These are phyloP conservation scores for Poeciliopsis turrubarensis DNA, from an alignment of 2,113 vertebrate genomes.

Conservation along the genomic window DNA sequence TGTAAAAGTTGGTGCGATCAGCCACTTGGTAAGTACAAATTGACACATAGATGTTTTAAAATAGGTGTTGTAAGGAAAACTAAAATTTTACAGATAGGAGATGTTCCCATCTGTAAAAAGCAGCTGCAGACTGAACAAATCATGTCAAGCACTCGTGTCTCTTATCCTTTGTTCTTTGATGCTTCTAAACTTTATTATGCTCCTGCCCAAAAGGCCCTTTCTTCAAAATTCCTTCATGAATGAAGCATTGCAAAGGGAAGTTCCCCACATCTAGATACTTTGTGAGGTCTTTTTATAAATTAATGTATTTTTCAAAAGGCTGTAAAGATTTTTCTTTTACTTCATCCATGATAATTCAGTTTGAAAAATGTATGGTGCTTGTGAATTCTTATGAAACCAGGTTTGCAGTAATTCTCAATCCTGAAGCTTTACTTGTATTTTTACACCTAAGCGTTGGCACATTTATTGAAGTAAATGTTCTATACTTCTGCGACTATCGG, in stretches of 20 bases:
- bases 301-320: too few species aligned
- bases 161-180: background rate
- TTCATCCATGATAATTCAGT: too few species aligned
- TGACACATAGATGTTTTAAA: background rate
- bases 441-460: background rate
- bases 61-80: background rate
- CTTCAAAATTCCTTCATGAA: too few species aligned
- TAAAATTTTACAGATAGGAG: background rate
- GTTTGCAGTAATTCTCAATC: background rate
- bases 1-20: too few species aligned
- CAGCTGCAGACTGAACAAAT: background rate
- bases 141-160: background rate
- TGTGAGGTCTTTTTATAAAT: too few species aligned
- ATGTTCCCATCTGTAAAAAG: background rate
- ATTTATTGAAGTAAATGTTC: slow-evolving; percentile 4
- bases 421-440: slow-evolving; percentile 2
- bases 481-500: background rate
- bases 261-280: too few species aligned
- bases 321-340: too few species aligned
- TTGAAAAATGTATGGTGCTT: background rate
- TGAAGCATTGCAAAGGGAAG: too few species aligned
- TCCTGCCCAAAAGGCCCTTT: too few species aligned
- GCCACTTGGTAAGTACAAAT: background rate
- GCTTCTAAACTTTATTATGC: background rate
- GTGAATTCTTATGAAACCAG: slow-evolving; percentile 2